A percentile compares a stretch with the other conserved stretches of the same genome.
Conservation (phyloP, 1,140 invertebrate species). For the Drosophila athabasca region DNA sequence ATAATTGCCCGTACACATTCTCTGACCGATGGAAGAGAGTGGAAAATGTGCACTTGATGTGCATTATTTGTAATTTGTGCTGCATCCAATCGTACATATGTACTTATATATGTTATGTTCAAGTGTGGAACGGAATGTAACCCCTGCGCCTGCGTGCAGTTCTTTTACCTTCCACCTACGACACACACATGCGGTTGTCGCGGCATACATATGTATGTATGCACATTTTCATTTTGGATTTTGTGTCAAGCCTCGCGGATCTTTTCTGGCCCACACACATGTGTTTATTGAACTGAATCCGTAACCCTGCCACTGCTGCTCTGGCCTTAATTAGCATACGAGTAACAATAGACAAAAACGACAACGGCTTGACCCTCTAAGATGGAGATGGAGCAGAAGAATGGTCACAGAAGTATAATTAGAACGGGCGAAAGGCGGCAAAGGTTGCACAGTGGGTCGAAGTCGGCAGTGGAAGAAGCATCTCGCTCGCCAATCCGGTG, state of each 20-base stretch:
- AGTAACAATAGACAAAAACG: slow-evolving; percentile 53
- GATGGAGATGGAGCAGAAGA: slow-evolving; percentile 47
- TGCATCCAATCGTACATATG: background rate
- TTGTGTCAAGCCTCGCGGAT: slow-evolving; percentile 42
- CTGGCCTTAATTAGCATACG: slow-evolving; percentile 72
- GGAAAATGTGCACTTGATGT: slow-evolving; percentile 53
- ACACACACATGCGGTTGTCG: too few species aligned
- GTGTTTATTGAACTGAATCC: slow-evolving; percentile 73
- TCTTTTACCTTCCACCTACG: slow-evolving; percentile 30
- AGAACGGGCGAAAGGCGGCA: slow-evolving; percentile 67
- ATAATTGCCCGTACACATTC: slow-evolving; percentile 65
- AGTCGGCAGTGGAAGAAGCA: slow-evolving; percentile 11
- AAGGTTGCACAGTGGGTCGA: slow-evolving; percentile 62
- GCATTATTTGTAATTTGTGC: slow-evolving; percentile 56
- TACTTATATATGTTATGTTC: background rate
- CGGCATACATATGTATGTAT: slow-evolving; percentile 1
- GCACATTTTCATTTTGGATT: slow-evolving; percentile 26
- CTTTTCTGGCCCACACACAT: slow-evolving; percentile 25
- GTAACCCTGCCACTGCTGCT: slow-evolving; percentile 35
- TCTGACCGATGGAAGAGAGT: slow-evolving; percentile 12
- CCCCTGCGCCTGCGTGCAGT: slow-evolving; percentile 33
- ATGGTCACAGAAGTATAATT: slow-evolving; percentile 62
- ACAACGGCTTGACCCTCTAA: slow-evolving; percentile 50
- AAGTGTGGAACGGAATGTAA: slow-evolving; percentile 21
- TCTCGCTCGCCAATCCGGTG: slow-evolving; percentile 50